phyloP scores from a whole-genome alignment of 2,888 invertebrate species.

The Drosophila rubida region DNA sequence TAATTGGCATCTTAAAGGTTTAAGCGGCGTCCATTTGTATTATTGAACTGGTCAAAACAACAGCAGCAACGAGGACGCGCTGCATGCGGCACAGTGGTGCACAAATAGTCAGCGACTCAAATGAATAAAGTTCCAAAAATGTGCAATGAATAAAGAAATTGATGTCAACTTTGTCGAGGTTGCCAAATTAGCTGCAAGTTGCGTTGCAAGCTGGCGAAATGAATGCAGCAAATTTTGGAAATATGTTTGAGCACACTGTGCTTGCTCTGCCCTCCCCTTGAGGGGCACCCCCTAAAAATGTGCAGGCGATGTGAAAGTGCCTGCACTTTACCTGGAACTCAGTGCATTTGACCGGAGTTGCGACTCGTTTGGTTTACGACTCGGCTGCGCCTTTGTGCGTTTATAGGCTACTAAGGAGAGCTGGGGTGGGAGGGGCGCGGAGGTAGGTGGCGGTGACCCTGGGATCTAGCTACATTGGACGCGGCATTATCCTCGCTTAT shows the following conservation, averaged over 20 bases:
- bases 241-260: background rate
- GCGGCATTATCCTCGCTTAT: conserved; percentile 73
- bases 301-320: background rate
- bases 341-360: conserved; percentile 14
- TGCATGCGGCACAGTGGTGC: conserved; percentile 11
- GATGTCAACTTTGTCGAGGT: no score
- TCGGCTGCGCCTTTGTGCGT: background rate
- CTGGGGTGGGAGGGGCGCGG: background rate
- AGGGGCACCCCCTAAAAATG: background rate
- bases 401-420: background rate
- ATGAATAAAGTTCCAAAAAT: no score
- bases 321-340: conserved; percentile 44
- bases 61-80: background rate
- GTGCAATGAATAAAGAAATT: no score
- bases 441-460: background rate
- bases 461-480: conserved; percentile 17
- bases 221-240: no score
- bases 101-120: no score
- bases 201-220: no score
- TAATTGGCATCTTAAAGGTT: conserved; percentile 76
- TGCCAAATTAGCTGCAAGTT: no score
- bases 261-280: no score
- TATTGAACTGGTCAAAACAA: conserved; percentile 47
- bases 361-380: conserved; percentile 32
- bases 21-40: conserved; percentile 57